A percentile compares a stretch with the other conserved stretches of the same genome.
Evolutionary conservation across 2,888 invertebrate genomes (phyloP).

Genomic region (Didymodactylos carnosus): DNA sequence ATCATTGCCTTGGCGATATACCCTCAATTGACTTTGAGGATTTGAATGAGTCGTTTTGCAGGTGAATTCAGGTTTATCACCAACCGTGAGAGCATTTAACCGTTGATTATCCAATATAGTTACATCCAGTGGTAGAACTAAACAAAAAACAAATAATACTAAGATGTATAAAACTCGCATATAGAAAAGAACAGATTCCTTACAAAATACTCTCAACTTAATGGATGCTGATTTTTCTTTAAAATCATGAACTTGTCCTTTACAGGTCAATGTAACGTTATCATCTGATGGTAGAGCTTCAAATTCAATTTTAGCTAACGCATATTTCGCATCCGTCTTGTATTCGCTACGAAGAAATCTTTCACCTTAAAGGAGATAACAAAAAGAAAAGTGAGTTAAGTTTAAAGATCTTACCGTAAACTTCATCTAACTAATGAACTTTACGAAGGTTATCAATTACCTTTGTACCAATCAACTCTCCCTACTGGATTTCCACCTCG

Average conservation of each 20-base stretch:
- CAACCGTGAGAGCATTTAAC: neutral
- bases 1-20: neutral
- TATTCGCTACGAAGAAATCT: neutral
- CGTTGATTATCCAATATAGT: neutral
- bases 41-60: conserved; percentile 8
- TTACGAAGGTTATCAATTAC: too few relatives aligned
- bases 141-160: too few relatives aligned
- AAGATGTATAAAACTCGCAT: too few relatives aligned
- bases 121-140: neutral
- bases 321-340: neutral
- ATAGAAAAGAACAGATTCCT: neutral
- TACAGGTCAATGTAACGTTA: neutral
- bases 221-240: neutral
- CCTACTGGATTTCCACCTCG: conserved; percentile 90
- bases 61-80: conserved; percentile 1
- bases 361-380: neutral
- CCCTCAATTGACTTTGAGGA: neutral
- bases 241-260: neutral
- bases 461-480: conserved; percentile 68
- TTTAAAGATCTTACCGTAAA: too few relatives aligned
- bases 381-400: neutral
- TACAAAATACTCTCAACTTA: conserved; percentile 4
- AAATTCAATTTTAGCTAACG: neutral
- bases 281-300: neutral
- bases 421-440: too few relatives aligned